Evolutionary conservation across 2,888 invertebrate species (phyloP).

Genomic region (Hecatera dysodea): DNA sequence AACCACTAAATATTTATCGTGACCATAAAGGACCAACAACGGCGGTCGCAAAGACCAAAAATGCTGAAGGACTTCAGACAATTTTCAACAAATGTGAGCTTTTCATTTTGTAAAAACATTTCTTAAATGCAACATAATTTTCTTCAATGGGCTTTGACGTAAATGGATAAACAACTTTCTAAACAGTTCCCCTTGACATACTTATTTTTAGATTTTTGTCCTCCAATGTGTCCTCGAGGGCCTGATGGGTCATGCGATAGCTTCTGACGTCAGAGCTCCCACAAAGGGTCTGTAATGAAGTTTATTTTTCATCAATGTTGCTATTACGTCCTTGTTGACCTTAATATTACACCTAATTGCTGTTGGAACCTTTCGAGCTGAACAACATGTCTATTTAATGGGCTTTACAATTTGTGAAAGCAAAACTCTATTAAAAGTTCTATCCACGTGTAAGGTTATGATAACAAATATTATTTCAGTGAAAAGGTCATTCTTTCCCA

Average conservation of each 20-base stretch:
- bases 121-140: neutral
- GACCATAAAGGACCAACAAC: no score
- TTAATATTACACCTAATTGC: conserved; percentile 5
- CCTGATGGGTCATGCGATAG: conserved; percentile 30
- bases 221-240: conserved; percentile 44
- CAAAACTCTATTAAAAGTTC: neutral
- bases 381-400: neutral
- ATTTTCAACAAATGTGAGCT: neutral
- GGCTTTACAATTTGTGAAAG: neutral
- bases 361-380: neutral
- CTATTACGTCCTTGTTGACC: conserved; percentile 30
- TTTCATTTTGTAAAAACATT: neutral
- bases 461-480: neutral
- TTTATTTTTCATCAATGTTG: conserved; percentile 50
- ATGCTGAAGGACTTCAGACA: neutral
- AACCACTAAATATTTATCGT: no score
- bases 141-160: neutral
- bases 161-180: conserved; percentile 19
- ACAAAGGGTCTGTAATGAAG: conserved; percentile 47
- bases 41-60: conserved; percentile 10
- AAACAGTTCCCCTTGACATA: conserved; percentile 49
- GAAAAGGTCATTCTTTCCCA: neutral
- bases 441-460: no score
- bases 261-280: conserved; percentile 44
- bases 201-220: conserved; percentile 30